These are phyloP conservation scores for Tetraneura akinire DNA, from an alignment of 1,140 invertebrate genomes.

Conservation along the genomic window DNA sequence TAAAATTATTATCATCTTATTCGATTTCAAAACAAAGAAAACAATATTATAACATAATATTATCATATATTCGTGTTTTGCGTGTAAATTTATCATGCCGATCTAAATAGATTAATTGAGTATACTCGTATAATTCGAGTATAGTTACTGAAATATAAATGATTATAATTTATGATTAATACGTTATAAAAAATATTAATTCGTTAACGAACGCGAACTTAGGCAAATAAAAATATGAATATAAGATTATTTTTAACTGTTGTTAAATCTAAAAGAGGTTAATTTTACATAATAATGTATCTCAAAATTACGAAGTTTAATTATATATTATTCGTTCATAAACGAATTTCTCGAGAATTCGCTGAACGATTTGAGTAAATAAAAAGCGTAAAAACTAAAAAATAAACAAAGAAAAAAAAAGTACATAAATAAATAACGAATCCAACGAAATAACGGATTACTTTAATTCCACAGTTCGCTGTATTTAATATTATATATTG, in stretches of 20 bases:
- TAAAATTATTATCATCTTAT: too few species aligned
- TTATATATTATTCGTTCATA: background rate
- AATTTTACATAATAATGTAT: background rate
- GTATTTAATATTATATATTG: background rate
- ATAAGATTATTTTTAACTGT: background rate
- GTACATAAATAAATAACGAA: background rate
- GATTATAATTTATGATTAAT: too few species aligned
- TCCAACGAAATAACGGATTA: background rate
- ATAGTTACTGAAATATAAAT: too few species aligned
- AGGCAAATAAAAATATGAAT: background rate
- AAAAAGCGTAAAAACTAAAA: background rate
- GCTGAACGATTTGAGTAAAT: background rate
- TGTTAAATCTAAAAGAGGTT: conserved; percentile 1
- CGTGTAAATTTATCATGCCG: too few species aligned
- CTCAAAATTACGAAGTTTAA: conserved; percentile 13
- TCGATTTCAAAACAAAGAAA: too few species aligned
- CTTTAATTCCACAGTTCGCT: background rate
- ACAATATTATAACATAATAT: too few species aligned
- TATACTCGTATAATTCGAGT: too few species aligned
- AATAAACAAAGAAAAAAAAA: too few species aligned
- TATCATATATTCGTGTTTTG: too few species aligned
- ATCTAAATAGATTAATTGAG: too few species aligned
- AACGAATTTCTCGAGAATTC: background rate
- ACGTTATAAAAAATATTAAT: too few species aligned
- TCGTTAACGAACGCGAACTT: background rate